Evolutionary conservation across 1,140 invertebrate species (phyloP), one percentile per base, ranked within the genome.

Genomic region (Melipona quadrifasciata): DNA sequence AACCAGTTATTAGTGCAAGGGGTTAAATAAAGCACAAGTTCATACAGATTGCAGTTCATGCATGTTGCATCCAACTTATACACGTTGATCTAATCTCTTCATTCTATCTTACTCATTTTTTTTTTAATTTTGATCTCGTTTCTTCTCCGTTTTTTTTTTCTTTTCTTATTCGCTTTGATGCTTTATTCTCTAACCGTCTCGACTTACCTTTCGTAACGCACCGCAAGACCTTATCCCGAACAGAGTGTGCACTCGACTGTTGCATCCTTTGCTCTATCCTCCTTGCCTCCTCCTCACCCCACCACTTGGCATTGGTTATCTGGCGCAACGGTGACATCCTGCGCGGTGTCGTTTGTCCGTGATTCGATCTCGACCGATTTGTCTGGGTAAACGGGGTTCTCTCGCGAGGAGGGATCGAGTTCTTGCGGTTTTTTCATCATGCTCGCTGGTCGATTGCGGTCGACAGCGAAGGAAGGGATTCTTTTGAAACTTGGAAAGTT

Each of bases 181-280:
- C 21, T 17, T 84, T 71, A 68, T 39, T 64, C 61, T 21, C 55
- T 64, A 82, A 86, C 51, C 73, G 58, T 83, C 80, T 86, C 80
- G 80, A 86, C 73, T 86, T 85, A 81, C 78, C 78, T 72, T 64
- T 47, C 16, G n/a, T n/a, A 61, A 8, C 39, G 11, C 12, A 39
- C 34, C 16, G 51, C 53, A 55, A 19, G 80, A 55, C 61, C n/a
- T 64, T 58, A 47, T 31, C 78, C 55, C 31, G 10, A 21, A 47
- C 72, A 31, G 21, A 73, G n/a, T 34, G 55, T 82, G 64, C 71
- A 51, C 65, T 85, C 61, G 79, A 58, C 27, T 70, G 58, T 79
- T 57, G 55, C 53, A 34, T 58, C 64, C 81, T 77, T 47, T 68
- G 70, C 53, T 31, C 16, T 39, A 64, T 31, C 19, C 27, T 34